Evolutionary conservation across 2,797 vertebrate genomes (phyloP).

Genomic region (Clamator glandarius): DNA sequence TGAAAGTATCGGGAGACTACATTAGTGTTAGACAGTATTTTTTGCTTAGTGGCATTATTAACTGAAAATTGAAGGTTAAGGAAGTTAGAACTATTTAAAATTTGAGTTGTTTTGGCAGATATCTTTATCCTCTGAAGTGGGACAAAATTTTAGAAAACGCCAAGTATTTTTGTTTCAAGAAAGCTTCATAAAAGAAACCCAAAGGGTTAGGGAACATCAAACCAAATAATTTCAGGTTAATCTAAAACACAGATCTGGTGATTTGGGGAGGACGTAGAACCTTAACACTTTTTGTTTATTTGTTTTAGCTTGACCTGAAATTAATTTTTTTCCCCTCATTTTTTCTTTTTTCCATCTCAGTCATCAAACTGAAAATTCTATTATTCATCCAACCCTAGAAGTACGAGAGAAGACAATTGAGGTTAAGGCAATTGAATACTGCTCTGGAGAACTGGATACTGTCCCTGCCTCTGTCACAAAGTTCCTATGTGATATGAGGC

Average conservation of each 20-base stretch:
- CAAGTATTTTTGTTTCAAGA: neutral
- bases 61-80: neutral
- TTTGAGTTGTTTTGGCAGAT: neutral
- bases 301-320: neutral
- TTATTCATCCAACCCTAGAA: neutral
- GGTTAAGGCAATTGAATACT: neutral
- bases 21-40: neutral
- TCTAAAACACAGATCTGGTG: neutral
- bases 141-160: neutral
- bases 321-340: neutral
- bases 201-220: neutral
- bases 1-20: neutral
- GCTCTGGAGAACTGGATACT: neutral
- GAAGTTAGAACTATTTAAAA: neutral
- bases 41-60: neutral
- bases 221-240: neutral
- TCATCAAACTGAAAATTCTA: neutral
- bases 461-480: neutral
- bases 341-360: neutral
- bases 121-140: neutral
- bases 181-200: neutral
- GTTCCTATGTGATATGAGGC: neutral
- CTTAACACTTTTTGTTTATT: neutral
- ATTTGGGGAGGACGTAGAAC: neutral
- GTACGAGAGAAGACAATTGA: neutral